phyloP scores from a whole-genome alignment of 2,113 vertebrate species.

The Platichthys flesus region DNA sequence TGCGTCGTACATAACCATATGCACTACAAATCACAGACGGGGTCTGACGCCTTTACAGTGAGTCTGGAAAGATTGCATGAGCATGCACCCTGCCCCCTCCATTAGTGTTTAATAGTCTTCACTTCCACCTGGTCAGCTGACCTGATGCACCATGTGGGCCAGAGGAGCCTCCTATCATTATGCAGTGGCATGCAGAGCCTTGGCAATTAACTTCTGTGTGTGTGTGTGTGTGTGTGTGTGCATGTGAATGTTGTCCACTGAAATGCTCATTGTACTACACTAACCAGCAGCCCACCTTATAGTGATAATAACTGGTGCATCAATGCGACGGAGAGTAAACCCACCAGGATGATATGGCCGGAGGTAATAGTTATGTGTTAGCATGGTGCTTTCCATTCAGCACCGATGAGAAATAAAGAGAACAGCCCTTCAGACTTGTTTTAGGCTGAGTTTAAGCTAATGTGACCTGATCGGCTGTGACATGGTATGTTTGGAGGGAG shows the following conservation, averaged over 20 bases:
- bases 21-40: not conserved
- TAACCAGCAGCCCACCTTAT: conserved; percentile 13
- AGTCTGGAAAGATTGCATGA: conserved; percentile 14
- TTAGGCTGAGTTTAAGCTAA: conserved; percentile 7
- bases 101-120: conserved; percentile 26
- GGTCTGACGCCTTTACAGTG: conserved; percentile 10
- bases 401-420: conserved; percentile 13
- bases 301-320: conserved; percentile 29
- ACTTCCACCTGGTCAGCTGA: conserved; percentile 27
- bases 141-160: conserved; percentile 30
- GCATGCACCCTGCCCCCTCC: not conserved
- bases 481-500: not conserved
- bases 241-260: conserved; percentile 1
- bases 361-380: conserved; percentile 11
- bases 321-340: conserved; percentile 14
- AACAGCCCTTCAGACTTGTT: conserved; percentile 4
- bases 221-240: not conserved
- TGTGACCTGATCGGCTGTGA: conserved; percentile 36
- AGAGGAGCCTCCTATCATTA: conserved; percentile 52
- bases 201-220: conserved; percentile 40
- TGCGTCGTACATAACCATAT: not conserved
- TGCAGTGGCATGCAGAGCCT: conserved; percentile 32
- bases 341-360: conserved; percentile 6
- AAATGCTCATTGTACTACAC: not conserved
- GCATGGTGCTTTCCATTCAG: not conserved